Conservation (phyloP, 2,113 vertebrate species). For the Osmerus eperlanus region DNA sequence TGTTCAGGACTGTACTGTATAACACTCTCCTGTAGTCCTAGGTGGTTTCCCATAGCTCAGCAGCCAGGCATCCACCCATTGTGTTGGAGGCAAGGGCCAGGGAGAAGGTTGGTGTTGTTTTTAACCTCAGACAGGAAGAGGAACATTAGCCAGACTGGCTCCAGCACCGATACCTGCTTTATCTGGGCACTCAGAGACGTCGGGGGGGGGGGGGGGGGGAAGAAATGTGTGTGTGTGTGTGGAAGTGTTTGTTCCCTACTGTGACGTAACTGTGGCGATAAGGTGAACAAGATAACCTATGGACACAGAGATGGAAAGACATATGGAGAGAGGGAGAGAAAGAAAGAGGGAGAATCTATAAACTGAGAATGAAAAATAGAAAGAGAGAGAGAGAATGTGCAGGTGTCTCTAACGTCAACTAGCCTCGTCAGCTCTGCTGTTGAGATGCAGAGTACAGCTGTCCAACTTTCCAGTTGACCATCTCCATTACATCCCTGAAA, state of each 20-base stretch:
- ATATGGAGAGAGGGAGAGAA: neutral
- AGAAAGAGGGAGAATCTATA: neutral
- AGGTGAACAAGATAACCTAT: slow-evolving; percentile 1
- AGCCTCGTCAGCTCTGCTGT: neutral
- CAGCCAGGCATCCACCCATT: no score
- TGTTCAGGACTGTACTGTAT: neutral
- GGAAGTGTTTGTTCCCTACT: neutral
- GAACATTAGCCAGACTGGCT: no score
- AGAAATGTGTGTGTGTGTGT: neutral
- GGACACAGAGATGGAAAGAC: no score
- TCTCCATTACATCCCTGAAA: no score
- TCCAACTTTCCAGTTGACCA: neutral
- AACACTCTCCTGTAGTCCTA: neutral
- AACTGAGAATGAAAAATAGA: neutral
- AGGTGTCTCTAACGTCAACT: neutral
- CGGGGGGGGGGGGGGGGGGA: neutral
- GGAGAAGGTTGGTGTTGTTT: no score
- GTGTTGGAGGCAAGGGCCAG: no score
- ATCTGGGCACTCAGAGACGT: neutral
- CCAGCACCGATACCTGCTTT: no score
- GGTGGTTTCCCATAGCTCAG: no score
- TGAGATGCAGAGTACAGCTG: neutral
- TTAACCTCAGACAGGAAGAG: no score
- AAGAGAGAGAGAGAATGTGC: neutral
- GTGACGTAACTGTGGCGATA: neutral